A percentile compares a stretch with the other conserved stretches of the same genome.
These are phyloP conservation scores for Chaenodraco wilsoni DNA, from an alignment of 2,797 vertebrate genomes.

Conservation along the genomic window DNA sequence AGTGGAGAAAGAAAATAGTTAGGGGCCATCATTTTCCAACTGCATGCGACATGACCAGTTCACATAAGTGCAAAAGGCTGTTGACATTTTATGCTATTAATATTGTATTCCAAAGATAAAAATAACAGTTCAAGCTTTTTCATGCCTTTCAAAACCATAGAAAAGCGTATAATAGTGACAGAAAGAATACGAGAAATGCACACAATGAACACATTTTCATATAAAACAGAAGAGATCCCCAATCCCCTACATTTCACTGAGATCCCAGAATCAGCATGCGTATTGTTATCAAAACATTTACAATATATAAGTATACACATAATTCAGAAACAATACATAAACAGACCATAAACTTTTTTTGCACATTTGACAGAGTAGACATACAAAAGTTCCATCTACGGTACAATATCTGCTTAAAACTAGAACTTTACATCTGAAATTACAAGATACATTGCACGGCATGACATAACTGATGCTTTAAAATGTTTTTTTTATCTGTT, in stretches of 20 bases:
- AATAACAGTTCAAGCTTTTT: slow-evolving; percentile 75
- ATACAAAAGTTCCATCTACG: slow-evolving; percentile 86
- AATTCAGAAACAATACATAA: slow-evolving; percentile 90
- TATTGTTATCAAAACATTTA: slow-evolving; percentile 90
- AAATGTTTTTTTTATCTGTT: slow-evolving; percentile 42
- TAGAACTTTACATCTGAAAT: slow-evolving; percentile 90
- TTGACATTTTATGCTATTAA: slow-evolving; percentile 56
- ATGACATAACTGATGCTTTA: slow-evolving; percentile 68
- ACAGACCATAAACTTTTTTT: slow-evolving; percentile 88
- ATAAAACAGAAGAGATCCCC: slow-evolving; percentile 75
- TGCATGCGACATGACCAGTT: slow-evolving; percentile 56
- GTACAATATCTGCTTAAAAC: slow-evolving; percentile 84
- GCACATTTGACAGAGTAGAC: slow-evolving; percentile 87
- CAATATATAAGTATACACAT: slow-evolving; percentile 86
- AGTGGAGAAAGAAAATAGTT: slow-evolving; percentile 4
- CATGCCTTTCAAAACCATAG: slow-evolving; percentile 81
- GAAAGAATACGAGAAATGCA: slow-evolving; percentile 69
- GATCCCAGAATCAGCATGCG: slow-evolving; percentile 87
- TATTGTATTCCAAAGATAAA: slow-evolving; percentile 70
- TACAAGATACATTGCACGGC: slow-evolving; percentile 91
- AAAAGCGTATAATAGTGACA: slow-evolving; percentile 78
- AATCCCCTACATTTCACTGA: slow-evolving; percentile 70
- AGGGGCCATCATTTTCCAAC: slow-evolving; percentile 33
- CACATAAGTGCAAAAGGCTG: slow-evolving; percentile 77
- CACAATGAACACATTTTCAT: slow-evolving; percentile 72